Conservation (phyloP, 2,797 vertebrate genomes). For the Sandelia bainsii region DNA sequence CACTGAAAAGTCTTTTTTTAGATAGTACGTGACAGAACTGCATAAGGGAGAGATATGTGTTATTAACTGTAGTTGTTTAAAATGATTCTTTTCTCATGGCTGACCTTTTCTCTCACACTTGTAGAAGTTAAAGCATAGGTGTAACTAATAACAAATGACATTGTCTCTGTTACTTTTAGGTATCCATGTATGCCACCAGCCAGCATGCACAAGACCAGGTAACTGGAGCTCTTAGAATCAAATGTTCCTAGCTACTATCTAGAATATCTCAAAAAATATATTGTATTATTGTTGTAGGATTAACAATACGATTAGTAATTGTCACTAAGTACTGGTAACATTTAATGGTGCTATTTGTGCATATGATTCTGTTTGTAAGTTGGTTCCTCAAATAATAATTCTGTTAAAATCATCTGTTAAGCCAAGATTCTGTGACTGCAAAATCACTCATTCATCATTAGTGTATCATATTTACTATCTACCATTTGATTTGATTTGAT, state of each 20-base stretch:
- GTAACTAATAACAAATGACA: conserved; percentile 8
- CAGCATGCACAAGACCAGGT: neutral
- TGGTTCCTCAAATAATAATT: too few relatives aligned
- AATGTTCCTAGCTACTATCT: conserved; percentile 1
- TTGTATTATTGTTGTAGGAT: neutral
- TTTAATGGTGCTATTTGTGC: too few relatives aligned
- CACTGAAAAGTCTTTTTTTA: conserved; percentile 31
- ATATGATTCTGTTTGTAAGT: too few relatives aligned
- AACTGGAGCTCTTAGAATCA: neutral
- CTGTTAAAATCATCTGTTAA: neutral
- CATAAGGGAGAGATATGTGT: conserved; percentile 17
- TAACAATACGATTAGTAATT: neutral
- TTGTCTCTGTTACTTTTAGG: conserved; percentile 11
- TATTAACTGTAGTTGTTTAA: neutral
- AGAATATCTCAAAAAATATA: neutral
- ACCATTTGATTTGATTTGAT: neutral
- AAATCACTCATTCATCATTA: neutral
- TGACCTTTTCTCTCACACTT: conserved; percentile 2
- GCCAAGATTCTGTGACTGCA: neutral
- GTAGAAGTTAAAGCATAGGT: neutral
- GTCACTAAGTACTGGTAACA: too few relatives aligned
- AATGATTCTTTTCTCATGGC: neutral
- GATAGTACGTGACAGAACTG: conserved; percentile 30
- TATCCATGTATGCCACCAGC: conserved; percentile 14
- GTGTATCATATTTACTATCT: neutral